Conservation (phyloP, 1,140 invertebrate genomes). For the Epicauta chinensis region DNA sequence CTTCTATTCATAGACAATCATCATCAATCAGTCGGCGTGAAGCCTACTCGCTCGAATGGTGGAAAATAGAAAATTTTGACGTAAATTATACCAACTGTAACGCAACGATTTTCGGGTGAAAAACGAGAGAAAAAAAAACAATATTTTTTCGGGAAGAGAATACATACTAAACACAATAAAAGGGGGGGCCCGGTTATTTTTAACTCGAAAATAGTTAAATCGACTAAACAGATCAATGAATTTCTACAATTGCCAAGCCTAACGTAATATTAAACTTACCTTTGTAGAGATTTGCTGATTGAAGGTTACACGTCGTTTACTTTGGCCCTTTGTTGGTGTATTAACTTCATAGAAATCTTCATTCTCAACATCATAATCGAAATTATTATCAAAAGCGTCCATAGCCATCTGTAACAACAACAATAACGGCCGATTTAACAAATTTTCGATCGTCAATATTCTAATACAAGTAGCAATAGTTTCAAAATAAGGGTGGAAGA, state of each 20-base stretch:
- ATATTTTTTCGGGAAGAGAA: constrained; percentile 5
- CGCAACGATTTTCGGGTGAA: too few species aligned
- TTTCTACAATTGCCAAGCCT: too few species aligned
- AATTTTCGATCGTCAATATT: too few species aligned
- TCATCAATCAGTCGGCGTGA: too few species aligned
- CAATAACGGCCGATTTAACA: too few species aligned
- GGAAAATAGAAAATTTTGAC: too few species aligned
- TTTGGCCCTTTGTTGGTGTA: constrained; percentile 30
- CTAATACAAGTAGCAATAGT: too few species aligned
- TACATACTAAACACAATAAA: constrained; percentile 12
- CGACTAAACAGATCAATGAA: not conserved
- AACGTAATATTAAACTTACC: constrained; percentile 30
- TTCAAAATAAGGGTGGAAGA: too few species aligned
- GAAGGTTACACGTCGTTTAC: constrained; percentile 35
- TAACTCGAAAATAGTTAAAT: not conserved
- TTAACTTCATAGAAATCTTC: constrained; percentile 38
- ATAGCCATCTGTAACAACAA: constrained; percentile 38
- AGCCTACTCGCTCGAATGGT: too few species aligned
- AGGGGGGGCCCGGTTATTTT: constrained; percentile 11
- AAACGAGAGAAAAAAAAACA: too few species aligned
- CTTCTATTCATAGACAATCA: too few species aligned
- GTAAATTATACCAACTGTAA: too few species aligned
- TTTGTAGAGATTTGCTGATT: constrained; percentile 30
- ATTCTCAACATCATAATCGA: constrained; percentile 36
- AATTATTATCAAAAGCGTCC: constrained; percentile 31